Evolutionary conservation across 2,888 invertebrate species (phyloP), one percentile per base, ranked within the genome.

Genomic region (Phlogophora meticulosa): DNA sequence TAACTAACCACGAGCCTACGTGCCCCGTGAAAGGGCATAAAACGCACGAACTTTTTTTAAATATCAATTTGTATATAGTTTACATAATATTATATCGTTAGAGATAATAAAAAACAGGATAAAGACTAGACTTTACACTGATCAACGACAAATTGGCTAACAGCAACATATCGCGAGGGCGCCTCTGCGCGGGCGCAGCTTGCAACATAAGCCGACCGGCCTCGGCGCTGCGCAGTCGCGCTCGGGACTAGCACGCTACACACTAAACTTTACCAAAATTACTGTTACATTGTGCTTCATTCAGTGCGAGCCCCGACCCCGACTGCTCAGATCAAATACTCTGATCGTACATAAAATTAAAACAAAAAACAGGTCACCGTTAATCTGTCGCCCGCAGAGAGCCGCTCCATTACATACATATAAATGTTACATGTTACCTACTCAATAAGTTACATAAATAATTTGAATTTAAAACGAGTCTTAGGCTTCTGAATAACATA

Each of bases 121-220:
- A 95, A 94, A 95, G 96, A 96, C 96, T 96, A 96, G 96, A 96
- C 95, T 94, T 94, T 95, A 95, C 95, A 96, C 95, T 94, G 95
- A 95, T 93, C 92, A 95, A 94, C 94, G 93, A 93, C 91, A 91
- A 92, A 87, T 90, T 90, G 90, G 92, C 93, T 91, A 93, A 94
- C 92, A 92, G 92, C 93, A 92, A 93, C 90, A 88, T 90, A 90
- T 89, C 91, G 92, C 91, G 85, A 85, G 82, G 82, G 79, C 88
- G 87, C 77, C 90, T 78, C 85, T 81, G 81, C 77, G 90, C 87
- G 87, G 88, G 81, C 87, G 53, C 68, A 57, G 57, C 72, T 57
- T 64, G 58, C 32, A 73, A 66, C 73, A 49, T 49, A 60, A 45
- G 49, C 28, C 49, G 63, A 64, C 36, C 55, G 51, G n/a, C n/a